Evolutionary conservation across 2,888 invertebrate species (phyloP), one percentile per base, ranked within the genome.

Genomic region (Tuta absoluta): DNA sequence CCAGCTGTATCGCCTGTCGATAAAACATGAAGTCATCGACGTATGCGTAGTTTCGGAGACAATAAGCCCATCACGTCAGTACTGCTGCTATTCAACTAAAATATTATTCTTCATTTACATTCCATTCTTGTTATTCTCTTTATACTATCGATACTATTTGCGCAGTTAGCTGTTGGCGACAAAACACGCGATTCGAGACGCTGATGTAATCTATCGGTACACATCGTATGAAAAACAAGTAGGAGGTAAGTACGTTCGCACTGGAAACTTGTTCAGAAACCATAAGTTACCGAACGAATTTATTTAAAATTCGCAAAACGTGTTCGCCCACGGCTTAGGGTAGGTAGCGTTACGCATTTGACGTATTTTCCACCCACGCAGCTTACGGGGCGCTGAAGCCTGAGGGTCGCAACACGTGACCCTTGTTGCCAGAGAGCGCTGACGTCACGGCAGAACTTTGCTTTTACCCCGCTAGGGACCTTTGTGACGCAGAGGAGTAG

Each of bases 21-120:
- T 66, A 63, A 71, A 63, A 71, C 69, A 79, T 87, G 87, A 87
- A 86, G 82, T 87, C 87, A 87, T 84, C 84, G 80, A 71, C 78
- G 73, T 73, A 49, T 60, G 48, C 61, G 57, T 61, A 66, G 38
- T 59, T 33, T 49, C 21, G 67, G 71, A 76, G 72, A 82, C 79
- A 84, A 82, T 79, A 78, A 49, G 71, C 71, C 19, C 48, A 21
- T 72, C 70, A 71, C 81, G 84, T 82, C 84, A 81, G 80, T 81
- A 80, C 72, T 75, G 76, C 71, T 75, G 71, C 75, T 79, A 79
- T 79, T 80, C 76, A 63, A 51, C 62, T 49, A 56, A 21, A 61
- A 61, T 61, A 45, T n/a, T n/a, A 61, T 48, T 33, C 33, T 49
- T 45, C 45, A 48, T 48, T 62, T 80, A 82, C 78, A 83, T 78